Percentiles rank a stretch among this genome's conserved stretches.
Conservation (phyloP, 2,113 vertebrate species). For the Herpetotheres cachinnans region DNA sequence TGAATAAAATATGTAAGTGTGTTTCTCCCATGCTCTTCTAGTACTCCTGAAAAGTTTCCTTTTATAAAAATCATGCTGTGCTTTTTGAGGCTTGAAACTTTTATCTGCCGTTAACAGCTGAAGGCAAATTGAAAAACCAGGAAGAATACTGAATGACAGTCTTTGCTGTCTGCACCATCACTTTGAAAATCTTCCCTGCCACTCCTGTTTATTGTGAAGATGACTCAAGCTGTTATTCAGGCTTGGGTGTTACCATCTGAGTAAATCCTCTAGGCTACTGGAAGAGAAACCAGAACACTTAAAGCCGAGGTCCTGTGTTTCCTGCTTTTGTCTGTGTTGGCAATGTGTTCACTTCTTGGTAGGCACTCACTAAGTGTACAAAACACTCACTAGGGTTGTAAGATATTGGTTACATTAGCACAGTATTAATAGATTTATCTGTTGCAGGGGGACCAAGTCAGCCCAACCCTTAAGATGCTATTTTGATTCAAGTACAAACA, state of each 20-base stretch:
- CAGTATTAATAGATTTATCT: background rate
- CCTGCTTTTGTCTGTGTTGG: slow-evolving; percentile 5
- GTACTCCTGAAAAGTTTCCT: background rate
- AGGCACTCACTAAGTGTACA: background rate
- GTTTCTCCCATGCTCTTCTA: background rate
- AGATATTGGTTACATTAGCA: background rate
- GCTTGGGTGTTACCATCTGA: slow-evolving; percentile 1
- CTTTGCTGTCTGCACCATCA: background rate
- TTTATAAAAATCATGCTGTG: background rate
- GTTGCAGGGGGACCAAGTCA: background rate
- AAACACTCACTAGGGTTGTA: background rate
- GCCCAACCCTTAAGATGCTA: slow-evolving; percentile 14
- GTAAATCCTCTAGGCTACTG: slow-evolving; percentile 6
- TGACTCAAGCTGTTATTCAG: slow-evolving; percentile 29
- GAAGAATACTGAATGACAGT: background rate
- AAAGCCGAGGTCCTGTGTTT: background rate
- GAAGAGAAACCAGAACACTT: background rate
- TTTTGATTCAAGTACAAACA: slow-evolving; percentile 55
- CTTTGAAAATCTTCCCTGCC: slow-evolving; percentile 40
- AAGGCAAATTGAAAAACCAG: slow-evolving; percentile 14
- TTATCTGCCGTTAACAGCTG: background rate
- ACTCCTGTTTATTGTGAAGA: background rate
- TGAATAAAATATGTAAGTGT: background rate
- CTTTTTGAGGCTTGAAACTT: background rate
- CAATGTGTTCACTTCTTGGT: background rate